These are phyloP conservation scores for Pardalotus punctatus DNA, from an alignment of 2,113 vertebrate species.

Conservation along the genomic window DNA sequence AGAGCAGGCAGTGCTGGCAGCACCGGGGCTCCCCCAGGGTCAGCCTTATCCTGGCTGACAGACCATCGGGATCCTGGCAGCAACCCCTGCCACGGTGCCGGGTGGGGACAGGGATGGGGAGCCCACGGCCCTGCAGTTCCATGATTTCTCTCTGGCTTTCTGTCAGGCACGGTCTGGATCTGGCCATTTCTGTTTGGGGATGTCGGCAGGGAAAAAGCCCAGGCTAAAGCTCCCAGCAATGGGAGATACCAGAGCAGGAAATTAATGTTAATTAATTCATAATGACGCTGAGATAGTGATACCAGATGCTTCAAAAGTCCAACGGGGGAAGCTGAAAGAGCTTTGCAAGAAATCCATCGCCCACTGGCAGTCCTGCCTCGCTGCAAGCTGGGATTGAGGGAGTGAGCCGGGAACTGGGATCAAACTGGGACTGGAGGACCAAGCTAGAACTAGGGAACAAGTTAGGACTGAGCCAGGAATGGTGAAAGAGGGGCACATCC, in stretches of 20 bases:
- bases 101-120: background rate
- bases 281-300: slow-evolving; percentile 53
- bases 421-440: background rate
- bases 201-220: background rate
- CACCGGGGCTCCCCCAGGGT: background rate
- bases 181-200: background rate
- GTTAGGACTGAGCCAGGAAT: accelerated
- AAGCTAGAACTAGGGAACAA: background rate
- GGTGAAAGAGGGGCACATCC: background rate
- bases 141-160: background rate
- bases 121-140: accelerated
- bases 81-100: accelerated
- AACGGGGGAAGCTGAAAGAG: slow-evolving; percentile 42
- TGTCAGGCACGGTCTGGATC: background rate
- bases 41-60: background rate
- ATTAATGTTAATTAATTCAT: slow-evolving; percentile 67
- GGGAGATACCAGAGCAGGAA: slow-evolving; percentile 39
- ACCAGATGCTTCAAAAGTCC: slow-evolving; percentile 59
- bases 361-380: background rate
- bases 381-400: background rate
- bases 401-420: background rate
- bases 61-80: background rate
- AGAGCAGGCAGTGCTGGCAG: background rate
- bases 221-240: slow-evolving; percentile 3
- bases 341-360: slow-evolving; percentile 16